Conservation (phyloP, 1,140 invertebrate genomes). For the Lithobius niger region DNA sequence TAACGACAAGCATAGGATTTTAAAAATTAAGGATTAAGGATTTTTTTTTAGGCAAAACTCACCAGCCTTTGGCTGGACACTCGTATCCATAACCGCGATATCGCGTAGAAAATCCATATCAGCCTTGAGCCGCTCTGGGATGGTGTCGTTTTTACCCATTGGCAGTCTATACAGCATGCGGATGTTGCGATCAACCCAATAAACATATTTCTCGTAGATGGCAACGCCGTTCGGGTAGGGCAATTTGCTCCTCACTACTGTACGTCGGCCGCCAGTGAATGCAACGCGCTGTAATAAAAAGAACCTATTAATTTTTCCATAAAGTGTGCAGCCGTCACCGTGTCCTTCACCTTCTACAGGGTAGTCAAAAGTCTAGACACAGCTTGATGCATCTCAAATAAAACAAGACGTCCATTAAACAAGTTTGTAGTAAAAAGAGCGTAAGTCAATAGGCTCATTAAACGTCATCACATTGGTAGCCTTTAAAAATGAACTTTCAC, state of each 20-base stretch:
- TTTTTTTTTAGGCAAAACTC: conserved; percentile 9
- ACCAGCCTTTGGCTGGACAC: conserved; percentile 54
- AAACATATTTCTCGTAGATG: conserved; percentile 60
- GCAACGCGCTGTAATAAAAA: conserved; percentile 35
- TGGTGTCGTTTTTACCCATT: conserved; percentile 38
- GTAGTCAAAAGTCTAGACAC: no score
- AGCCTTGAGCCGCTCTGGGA: conserved; percentile 55
- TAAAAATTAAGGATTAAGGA: conserved; percentile 2
- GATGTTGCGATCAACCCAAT: conserved; percentile 92
- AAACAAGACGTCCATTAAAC: no score
- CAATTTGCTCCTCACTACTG: conserved; percentile 68
- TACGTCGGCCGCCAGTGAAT: conserved; percentile 34
- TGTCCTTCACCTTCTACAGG: no score
- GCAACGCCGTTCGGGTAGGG: conserved; percentile 92
- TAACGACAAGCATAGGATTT: conserved; percentile 1
- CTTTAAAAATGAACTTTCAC: no score
- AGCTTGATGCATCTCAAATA: no score
- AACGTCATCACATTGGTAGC: no score
- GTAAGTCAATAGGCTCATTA: no score
- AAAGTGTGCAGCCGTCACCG: no score
- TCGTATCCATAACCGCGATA: conserved; percentile 76
- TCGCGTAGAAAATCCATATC: conserved; percentile 71
- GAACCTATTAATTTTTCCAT: no score
- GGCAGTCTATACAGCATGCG: conserved; percentile 56
- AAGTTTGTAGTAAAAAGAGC: no score